Conservation (phyloP, 2,888 invertebrate genomes). For the Sclerodermus sp. region DNA sequence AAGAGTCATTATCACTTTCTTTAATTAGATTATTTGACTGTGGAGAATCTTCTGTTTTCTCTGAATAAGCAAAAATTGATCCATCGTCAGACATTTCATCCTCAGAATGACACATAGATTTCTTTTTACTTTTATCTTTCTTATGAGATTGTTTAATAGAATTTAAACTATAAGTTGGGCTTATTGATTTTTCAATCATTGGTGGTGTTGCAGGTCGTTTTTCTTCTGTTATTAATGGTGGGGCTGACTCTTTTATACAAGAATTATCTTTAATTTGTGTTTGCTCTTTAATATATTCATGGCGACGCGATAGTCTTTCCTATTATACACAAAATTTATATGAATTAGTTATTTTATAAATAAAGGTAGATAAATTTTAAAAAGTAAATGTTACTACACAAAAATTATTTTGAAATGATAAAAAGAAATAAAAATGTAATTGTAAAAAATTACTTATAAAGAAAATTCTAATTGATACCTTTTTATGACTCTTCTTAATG, state of each 20-base stretch:
- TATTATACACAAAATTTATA: constrained; percentile 11
- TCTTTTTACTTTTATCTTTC: constrained; percentile 27
- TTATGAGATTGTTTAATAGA: constrained; percentile 30
- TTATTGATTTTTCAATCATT: constrained; percentile 15
- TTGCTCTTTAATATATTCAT: constrained; percentile 17
- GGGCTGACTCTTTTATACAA: not conserved
- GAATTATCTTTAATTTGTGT: constrained; percentile 6
- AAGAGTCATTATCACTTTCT: not conserved
- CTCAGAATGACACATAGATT: constrained; percentile 24
- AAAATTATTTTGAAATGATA: not conserved
- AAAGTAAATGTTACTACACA: not conserved
- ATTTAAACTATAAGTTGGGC: constrained; percentile 26
- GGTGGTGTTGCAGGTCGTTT: constrained; percentile 29
- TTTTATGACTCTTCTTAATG: constrained; percentile 50
- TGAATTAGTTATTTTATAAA: not conserved
- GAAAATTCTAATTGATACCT: constrained; percentile 33
- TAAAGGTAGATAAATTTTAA: constrained; percentile 2
- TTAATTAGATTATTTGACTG: not conserved
- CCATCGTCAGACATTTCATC: constrained; percentile 34
- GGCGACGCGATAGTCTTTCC: constrained; percentile 33
- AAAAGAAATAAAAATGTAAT: constrained; percentile 1
- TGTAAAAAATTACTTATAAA: not conserved
- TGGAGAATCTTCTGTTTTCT: constrained; percentile 2
- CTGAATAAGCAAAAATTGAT: constrained; percentile 24
- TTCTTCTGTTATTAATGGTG: constrained; percentile 13